Evolutionary conservation across 2,113 vertebrate genomes (phyloP).

Genomic region (Lasiurus borealis): DNA sequence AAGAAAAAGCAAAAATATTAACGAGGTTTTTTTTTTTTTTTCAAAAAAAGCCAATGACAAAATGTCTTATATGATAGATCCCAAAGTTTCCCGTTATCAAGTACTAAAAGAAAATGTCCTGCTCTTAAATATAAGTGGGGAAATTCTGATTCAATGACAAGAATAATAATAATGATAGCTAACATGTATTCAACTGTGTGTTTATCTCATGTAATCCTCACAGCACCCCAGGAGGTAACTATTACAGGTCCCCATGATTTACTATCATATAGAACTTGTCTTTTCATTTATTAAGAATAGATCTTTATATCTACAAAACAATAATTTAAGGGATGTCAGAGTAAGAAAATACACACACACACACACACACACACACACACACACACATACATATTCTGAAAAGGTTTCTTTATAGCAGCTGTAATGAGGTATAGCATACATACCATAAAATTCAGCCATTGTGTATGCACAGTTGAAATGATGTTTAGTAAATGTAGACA

Average conservation of each 20-base stretch:
- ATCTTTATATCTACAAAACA: background rate
- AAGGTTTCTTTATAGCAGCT: background rate
- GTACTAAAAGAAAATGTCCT: background rate
- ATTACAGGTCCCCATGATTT: background rate
- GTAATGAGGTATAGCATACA: background rate
- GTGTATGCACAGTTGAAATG: background rate
- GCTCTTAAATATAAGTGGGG: constrained; percentile 1
- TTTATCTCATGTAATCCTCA: background rate
- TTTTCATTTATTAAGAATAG: background rate
- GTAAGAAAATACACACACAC: background rate
- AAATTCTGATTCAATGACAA: background rate
- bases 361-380: background rate
- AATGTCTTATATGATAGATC: background rate
- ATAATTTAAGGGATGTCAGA: background rate
- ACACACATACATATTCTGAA: too few species aligned
- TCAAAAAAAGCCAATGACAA: background rate
- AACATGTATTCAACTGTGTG: background rate
- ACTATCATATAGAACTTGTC: background rate
- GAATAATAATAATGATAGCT: background rate
- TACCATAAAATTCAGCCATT: background rate
- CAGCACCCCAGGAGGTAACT: background rate
- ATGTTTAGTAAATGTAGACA: background rate
- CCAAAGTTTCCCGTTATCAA: background rate
- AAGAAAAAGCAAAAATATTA: background rate
- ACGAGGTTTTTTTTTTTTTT: background rate